phyloP scores from a whole-genome alignment of 2,888 invertebrate genomes.

The Hemithea aestivaria region DNA sequence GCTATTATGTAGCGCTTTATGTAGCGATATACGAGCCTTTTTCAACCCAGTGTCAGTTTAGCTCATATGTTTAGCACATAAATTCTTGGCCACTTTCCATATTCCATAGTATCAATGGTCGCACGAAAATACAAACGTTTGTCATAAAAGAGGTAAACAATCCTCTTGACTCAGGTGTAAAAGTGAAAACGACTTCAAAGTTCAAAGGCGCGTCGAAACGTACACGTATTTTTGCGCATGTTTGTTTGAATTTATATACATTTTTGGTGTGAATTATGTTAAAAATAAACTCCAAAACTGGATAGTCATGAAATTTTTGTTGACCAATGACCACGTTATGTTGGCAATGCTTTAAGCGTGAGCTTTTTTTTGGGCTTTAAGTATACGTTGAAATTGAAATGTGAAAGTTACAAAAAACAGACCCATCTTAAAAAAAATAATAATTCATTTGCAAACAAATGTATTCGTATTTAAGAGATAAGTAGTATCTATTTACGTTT shows the following conservation, averaged over 20 bases:
- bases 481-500: constrained; percentile 55
- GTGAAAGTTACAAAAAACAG: too few species aligned
- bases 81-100: too few species aligned
- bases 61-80: too few species aligned
- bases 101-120: constrained; percentile 15
- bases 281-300: constrained; percentile 31
- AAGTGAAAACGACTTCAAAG: constrained; percentile 48
- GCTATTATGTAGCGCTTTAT: too few species aligned
- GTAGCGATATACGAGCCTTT: too few species aligned
- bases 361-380: too few species aligned
- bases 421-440: too few species aligned
- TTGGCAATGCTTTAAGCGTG: too few species aligned
- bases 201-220: constrained; percentile 19
- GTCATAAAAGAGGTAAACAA: constrained; percentile 48
- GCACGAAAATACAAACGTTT: constrained; percentile 20
- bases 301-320: constrained; percentile 31
- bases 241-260: constrained; percentile 15
- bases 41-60: too few species aligned
- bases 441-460: too few species aligned
- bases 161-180: constrained; percentile 67
- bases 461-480: constrained; percentile 13
- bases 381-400: too few species aligned
- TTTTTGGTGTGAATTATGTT: constrained; percentile 28
- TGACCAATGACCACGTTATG: too few species aligned
- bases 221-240: constrained; percentile 12